A percentile compares a stretch with the other conserved stretches of the same genome.
Evolutionary conservation across 2,888 invertebrate species (phyloP).

Genomic region (Polia nebulosa): DNA sequence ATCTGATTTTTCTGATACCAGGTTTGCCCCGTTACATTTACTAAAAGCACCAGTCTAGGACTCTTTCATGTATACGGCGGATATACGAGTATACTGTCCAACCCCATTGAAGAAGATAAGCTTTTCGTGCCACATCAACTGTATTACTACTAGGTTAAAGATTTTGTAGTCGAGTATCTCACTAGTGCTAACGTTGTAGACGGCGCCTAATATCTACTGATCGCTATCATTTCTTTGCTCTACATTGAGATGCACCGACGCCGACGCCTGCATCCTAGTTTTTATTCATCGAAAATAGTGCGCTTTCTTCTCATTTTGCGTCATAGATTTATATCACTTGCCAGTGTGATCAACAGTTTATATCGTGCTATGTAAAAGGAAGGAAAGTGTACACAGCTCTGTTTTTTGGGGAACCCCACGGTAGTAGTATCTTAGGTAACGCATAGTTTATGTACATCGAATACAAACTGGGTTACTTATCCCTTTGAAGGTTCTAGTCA

Average conservation of each 20-base stretch:
- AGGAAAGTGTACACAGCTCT: slow-evolving; percentile 7
- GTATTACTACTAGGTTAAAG: background rate
- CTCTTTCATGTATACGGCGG: background rate
- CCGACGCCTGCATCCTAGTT: slow-evolving; percentile 61
- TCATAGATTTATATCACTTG: slow-evolving; percentile 30
- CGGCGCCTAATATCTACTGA: slow-evolving; percentile 37
- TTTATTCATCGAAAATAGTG: slow-evolving; percentile 46
- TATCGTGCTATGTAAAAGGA: background rate
- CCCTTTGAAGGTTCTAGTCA: too few species aligned
- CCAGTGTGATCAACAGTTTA: background rate
- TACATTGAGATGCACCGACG: slow-evolving; percentile 58
- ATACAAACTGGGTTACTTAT: too few species aligned
- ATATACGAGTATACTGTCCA: background rate
- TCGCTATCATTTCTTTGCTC: slow-evolving; percentile 59
- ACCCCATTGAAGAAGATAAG: background rate
- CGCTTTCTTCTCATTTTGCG: slow-evolving; percentile 60
- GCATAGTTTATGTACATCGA: too few species aligned
- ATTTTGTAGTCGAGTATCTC: background rate
- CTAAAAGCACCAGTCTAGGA: background rate
- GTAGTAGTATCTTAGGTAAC: background rate
- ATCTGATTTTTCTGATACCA: background rate
- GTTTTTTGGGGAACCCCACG: background rate
- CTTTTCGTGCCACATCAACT: background rate
- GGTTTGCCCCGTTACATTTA: background rate
- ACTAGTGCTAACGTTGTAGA: slow-evolving; percentile 20